Conservation (phyloP, 1,140 invertebrate species). For the Dendroctonus valens region DNA sequence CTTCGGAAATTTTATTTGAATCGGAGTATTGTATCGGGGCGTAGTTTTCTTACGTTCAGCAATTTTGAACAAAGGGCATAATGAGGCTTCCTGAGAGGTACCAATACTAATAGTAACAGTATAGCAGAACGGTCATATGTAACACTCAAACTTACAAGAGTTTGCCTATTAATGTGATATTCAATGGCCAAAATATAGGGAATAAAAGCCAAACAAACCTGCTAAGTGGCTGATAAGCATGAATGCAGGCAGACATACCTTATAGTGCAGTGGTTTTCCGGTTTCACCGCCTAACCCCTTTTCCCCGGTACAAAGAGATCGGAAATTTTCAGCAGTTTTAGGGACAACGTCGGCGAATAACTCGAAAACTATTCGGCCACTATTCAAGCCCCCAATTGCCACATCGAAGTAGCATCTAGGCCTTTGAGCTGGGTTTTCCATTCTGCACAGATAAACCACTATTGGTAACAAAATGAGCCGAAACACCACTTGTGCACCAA, state of each 20-base stretch:
- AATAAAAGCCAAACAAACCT: too few relatives aligned
- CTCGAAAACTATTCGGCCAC: conserved; percentile 92
- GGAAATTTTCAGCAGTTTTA: conserved; percentile 93
- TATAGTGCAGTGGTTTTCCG: conserved; percentile 71
- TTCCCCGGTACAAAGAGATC: conserved; percentile 87
- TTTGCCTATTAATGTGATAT: too few relatives aligned
- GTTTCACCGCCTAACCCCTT: conserved; percentile 73
- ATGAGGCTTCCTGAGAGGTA: too few relatives aligned
- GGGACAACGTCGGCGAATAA: conserved; percentile 90
- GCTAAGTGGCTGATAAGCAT: neutral
- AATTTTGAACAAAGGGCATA: too few relatives aligned
- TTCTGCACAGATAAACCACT: conserved; percentile 4
- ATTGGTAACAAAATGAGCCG: neutral
- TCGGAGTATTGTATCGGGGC: too few relatives aligned
- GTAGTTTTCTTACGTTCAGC: too few relatives aligned
- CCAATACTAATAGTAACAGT: too few relatives aligned
- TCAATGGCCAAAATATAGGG: too few relatives aligned
- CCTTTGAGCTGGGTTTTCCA: conserved; percentile 45
- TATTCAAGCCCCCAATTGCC: conserved; percentile 80
- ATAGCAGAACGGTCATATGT: too few relatives aligned
- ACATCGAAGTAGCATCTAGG: conserved; percentile 88
- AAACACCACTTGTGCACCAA: too few relatives aligned
- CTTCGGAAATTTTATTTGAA: too few relatives aligned
- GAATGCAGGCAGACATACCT: conserved; percentile 50
- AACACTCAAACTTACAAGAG: too few relatives aligned